These are phyloP conservation scores for Eufriesea mexicana DNA, from an alignment of 1,140 invertebrate species.

Conservation along the genomic window DNA sequence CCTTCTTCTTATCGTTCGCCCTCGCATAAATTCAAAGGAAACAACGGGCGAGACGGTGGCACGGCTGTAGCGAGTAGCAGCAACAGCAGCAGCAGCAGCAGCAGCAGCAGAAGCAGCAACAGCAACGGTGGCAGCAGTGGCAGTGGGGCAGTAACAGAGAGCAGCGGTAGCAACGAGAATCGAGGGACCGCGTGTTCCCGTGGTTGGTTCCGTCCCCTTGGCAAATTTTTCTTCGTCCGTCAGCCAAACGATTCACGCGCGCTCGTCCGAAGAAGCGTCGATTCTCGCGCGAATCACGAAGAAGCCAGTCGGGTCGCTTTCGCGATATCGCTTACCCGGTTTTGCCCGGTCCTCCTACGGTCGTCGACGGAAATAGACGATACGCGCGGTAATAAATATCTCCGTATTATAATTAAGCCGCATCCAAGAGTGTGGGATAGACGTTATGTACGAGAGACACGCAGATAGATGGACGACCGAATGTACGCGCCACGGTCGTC, in stretches of 20 bases:
- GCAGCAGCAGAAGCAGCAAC: too few species aligned
- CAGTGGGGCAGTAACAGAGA: too few species aligned
- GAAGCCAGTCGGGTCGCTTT: constrained; percentile 44
- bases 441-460: constrained; percentile 49
- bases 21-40: constrained; percentile 58
- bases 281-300: background rate
- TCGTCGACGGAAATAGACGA: constrained; percentile 65
- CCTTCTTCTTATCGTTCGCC: constrained; percentile 60
- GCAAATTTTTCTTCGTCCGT: constrained; percentile 26
- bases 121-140: too few species aligned
- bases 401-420: constrained; percentile 67
- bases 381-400: constrained; percentile 65
- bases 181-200: too few species aligned
- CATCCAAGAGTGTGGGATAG: constrained; percentile 46
- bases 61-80: too few species aligned
- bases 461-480: constrained; percentile 47
- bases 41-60: constrained; percentile 50
- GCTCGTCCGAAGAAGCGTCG: too few species aligned
- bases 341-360: constrained; percentile 44
- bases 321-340: constrained; percentile 51
- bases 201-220: too few species aligned
- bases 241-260: too few species aligned
- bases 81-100: too few species aligned
- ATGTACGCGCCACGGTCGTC: constrained; percentile 1
- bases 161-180: too few species aligned